phyloP scores from a whole-genome alignment of 1,140 invertebrate genomes.

The Pteromalus puparum region DNA sequence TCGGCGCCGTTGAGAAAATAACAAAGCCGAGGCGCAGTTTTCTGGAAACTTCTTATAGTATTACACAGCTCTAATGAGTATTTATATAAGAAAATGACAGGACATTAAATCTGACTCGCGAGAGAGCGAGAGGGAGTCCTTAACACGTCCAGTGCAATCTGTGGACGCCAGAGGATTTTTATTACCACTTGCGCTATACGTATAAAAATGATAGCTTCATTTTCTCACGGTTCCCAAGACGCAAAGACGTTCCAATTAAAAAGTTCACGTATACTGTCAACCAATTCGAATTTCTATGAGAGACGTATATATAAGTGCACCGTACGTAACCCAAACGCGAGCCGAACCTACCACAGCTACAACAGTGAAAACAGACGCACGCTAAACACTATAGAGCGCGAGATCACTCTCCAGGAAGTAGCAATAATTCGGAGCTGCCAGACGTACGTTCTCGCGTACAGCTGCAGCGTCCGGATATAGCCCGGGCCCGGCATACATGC shows the following conservation, averaged over 20 bases:
- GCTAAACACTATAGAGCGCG: not conserved
- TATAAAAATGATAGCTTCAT: slow-evolving; percentile 3
- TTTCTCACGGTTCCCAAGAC: not conserved
- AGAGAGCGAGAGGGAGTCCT: not conserved
- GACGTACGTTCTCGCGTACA: not conserved
- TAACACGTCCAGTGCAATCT: slow-evolving; percentile 15
- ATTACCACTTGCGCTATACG: not conserved
- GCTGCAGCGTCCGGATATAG: not conserved
- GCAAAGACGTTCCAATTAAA: not conserved
- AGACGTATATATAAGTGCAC: not conserved
- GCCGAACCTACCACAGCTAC: slow-evolving; percentile 18
- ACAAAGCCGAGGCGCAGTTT: slow-evolving; percentile 60
- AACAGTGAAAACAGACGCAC: slow-evolving; percentile 16
- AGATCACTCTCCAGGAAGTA: slow-evolving; percentile 25
- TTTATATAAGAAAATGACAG: slow-evolving; percentile 17
- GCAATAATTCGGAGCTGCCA: slow-evolving; percentile 29
- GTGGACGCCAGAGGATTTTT: not conserved
- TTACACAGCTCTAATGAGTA: slow-evolving; percentile 15
- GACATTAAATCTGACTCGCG: slow-evolving; percentile 2
- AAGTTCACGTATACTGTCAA: not conserved
- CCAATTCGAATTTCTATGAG: slow-evolving; percentile 23
- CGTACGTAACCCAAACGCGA: not conserved
- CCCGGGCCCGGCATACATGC: not conserved
- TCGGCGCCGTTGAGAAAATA: slow-evolving; percentile 59
- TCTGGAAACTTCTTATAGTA: slow-evolving; percentile 60